phyloP scores from a whole-genome alignment of 2,888 invertebrate genomes.

The Parnassius apollo region DNA sequence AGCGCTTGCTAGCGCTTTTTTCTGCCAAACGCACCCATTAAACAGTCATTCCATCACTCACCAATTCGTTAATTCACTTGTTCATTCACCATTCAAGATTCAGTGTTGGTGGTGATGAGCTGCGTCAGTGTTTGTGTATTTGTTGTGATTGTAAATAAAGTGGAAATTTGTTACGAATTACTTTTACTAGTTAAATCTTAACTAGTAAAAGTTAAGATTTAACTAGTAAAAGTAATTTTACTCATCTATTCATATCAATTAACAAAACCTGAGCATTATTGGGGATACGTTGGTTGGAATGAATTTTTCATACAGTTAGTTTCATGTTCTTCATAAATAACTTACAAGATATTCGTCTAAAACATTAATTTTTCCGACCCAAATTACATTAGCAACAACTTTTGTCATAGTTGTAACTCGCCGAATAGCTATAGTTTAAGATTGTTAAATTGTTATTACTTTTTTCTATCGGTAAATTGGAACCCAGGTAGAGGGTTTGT shows the following conservation, averaged over 20 bases:
- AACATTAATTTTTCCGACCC: slow-evolving; percentile 17
- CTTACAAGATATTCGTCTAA: too few relatives aligned
- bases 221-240: too few relatives aligned
- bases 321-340: neutral
- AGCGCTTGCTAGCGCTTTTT: too few relatives aligned
- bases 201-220: too few relatives aligned
- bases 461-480: slow-evolving; percentile 27
- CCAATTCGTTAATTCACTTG: neutral
- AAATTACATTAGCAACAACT: slow-evolving; percentile 12
- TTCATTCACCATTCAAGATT: slow-evolving; percentile 11
- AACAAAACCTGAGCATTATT: too few relatives aligned
- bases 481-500: slow-evolving; percentile 60
- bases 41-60: too few relatives aligned
- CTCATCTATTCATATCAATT: too few relatives aligned
- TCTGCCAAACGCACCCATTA: too few relatives aligned
- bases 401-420: neutral
- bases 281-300: neutral
- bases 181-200: too few relatives aligned
- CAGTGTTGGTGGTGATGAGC: slow-evolving; percentile 1
- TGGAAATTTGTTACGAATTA: neutral
- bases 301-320: slow-evolving; percentile 5
- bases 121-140: slow-evolving; percentile 12
- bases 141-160: slow-evolving; percentile 29
- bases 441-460: slow-evolving; percentile 20
- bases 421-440: slow-evolving; percentile 33